phyloP scores from a whole-genome alignment of 2,113 vertebrate genomes.

The Numida meleagris region DNA sequence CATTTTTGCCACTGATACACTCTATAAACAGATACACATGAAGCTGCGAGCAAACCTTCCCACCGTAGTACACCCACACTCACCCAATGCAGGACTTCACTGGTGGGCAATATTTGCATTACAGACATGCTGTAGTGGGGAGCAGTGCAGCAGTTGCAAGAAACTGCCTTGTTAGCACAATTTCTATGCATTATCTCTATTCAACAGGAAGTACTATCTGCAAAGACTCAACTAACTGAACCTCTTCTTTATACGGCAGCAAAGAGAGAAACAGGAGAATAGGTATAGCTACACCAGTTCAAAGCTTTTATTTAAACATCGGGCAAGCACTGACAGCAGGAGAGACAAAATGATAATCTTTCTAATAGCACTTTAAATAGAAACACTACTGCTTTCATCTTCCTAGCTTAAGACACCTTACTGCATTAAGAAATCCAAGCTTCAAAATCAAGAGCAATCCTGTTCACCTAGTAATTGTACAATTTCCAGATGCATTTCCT shows the following conservation, averaged over 20 bases:
- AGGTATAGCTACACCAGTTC: not conserved
- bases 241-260: not conserved
- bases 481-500: not conserved
- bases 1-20: not conserved
- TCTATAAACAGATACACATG: rapidly evolving
- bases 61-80: not conserved
- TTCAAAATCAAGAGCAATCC: not conserved
- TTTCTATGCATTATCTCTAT: not conserved
- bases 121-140: not conserved
- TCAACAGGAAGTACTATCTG: not conserved
- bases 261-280: not conserved
- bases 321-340: not conserved
- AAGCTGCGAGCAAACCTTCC: not conserved
- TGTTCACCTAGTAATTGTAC: rapidly evolving
- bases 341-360: not conserved
- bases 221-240: not conserved
- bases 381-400: not conserved
- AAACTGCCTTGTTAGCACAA: not conserved
- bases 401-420: not conserved
- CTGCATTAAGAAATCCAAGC: not conserved
- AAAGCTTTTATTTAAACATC: not conserved
- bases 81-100: not conserved
- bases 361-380: not conserved
- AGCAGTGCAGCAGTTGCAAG: not conserved
- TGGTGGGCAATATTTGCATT: not conserved